These are phyloP conservation scores for Aricia agestis DNA, from an alignment of 1,140 invertebrate species.

Conservation along the genomic window DNA sequence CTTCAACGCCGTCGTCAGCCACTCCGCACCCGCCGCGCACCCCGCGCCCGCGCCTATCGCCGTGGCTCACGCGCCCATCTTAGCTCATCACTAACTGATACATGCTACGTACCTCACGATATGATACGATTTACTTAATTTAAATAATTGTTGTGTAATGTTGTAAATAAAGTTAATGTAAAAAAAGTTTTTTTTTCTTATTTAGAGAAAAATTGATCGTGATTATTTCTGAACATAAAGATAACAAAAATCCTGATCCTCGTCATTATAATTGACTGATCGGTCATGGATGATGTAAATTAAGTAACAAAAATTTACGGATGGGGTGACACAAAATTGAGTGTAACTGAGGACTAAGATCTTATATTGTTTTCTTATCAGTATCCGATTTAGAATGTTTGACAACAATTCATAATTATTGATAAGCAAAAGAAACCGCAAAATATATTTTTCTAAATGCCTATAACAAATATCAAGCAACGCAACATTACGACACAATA, in stretches of 20 bases:
- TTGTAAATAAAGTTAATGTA: neutral
- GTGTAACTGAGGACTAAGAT: too few relatives aligned
- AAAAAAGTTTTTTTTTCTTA: neutral
- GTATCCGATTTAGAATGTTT: too few relatives aligned
- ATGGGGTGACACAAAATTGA: too few relatives aligned
- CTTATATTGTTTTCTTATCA: too few relatives aligned
- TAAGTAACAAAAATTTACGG: too few relatives aligned
- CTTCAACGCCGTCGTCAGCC: slow-evolving; percentile 77
- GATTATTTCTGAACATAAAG: too few relatives aligned
- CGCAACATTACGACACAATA: neutral
- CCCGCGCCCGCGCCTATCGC: slow-evolving; percentile 30
- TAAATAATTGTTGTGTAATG: neutral
- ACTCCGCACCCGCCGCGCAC: slow-evolving; percentile 57
- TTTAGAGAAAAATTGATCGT: too few relatives aligned
- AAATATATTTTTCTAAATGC: neutral
- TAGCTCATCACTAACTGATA: slow-evolving; percentile 23
- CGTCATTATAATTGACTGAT: too few relatives aligned
- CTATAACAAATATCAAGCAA: neutral
- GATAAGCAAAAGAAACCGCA: neutral
- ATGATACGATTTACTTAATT: neutral
- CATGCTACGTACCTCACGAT: neutral
- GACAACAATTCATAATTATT: too few relatives aligned
- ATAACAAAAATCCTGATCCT: too few relatives aligned
- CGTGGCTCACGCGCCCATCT: slow-evolving; percentile 30
- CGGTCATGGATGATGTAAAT: too few relatives aligned